Evolutionary conservation across 2,113 vertebrate genomes (phyloP).

Genomic region (Leucoraja erinaceus): DNA sequence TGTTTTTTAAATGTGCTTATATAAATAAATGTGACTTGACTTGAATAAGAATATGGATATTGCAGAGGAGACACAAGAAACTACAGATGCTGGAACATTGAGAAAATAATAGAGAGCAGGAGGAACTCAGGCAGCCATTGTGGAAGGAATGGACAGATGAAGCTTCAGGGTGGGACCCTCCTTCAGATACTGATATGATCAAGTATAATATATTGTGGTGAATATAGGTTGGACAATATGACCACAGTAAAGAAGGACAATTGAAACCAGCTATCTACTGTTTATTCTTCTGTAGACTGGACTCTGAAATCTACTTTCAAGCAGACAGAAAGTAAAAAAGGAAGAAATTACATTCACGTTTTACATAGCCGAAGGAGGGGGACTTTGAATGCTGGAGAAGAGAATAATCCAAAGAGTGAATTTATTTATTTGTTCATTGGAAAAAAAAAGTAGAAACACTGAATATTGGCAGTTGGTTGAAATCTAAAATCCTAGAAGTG

Average conservation of each 20-base stretch:
- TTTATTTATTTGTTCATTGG: neutral
- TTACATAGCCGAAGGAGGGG: neutral
- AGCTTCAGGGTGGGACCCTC: too few relatives aligned
- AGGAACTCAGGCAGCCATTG: too few relatives aligned
- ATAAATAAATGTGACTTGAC: too few relatives aligned
- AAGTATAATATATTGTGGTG: neutral
- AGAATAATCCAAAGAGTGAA: neutral
- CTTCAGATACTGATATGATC: neutral
- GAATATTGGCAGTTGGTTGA: neutral
- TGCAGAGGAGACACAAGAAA: neutral
- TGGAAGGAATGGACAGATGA: too few relatives aligned
- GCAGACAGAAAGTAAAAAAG: neutral
- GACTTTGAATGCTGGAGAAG: neutral
- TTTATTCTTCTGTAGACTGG: neutral
- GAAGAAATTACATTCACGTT: neutral
- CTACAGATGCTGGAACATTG: too few relatives aligned
- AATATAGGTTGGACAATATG: neutral
- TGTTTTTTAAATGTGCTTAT: too few relatives aligned
- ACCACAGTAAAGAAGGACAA: neutral
- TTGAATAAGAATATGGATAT: neutral
- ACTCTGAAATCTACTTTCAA: neutral
- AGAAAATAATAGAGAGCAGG: too few relatives aligned
- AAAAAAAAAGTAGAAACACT: neutral
- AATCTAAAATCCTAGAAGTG: neutral
- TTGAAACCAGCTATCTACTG: neutral